These are phyloP conservation scores for Propithecus perrieri DNA, from an alignment of 2,797 vertebrate species.

Conservation along the genomic window DNA sequence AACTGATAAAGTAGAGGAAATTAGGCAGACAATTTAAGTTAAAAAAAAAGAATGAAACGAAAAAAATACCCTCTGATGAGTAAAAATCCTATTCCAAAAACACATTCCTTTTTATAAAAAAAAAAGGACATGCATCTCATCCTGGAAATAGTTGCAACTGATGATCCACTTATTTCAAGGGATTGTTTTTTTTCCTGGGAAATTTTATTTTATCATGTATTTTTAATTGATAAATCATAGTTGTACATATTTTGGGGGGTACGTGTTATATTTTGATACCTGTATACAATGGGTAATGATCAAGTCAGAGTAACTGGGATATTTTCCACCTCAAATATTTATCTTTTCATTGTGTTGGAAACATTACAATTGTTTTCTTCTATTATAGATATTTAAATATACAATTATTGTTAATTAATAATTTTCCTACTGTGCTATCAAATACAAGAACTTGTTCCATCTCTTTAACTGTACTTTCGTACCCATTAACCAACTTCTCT, in stretches of 20 bases:
- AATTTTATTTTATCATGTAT: not conserved
- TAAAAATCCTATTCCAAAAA: constrained; percentile 16
- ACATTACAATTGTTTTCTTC: not conserved
- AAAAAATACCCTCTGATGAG: not conserved
- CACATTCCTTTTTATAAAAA: not conserved
- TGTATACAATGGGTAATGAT: not conserved
- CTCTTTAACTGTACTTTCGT: not conserved
- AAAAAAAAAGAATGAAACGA: not conserved
- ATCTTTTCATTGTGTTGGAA: not conserved
- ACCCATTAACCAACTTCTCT: not conserved
- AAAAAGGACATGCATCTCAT: not conserved
- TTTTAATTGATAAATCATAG: not conserved
- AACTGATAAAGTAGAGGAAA: constrained; percentile 10
- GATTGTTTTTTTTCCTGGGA: not conserved
- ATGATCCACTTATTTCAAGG: constrained; percentile 1
- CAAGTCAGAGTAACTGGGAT: not conserved
- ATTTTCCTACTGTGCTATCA: not conserved
- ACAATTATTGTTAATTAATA: not conserved
- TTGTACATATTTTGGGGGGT: not conserved
- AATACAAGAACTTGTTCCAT: not conserved
- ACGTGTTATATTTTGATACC: not conserved
- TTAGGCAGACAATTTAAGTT: not conserved
- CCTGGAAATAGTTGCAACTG: not conserved
- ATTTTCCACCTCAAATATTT: not conserved
- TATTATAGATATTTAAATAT: not conserved